Evolutionary conservation across 2,797 vertebrate species (phyloP).

Genomic region (Antennarius maculatus): DNA sequence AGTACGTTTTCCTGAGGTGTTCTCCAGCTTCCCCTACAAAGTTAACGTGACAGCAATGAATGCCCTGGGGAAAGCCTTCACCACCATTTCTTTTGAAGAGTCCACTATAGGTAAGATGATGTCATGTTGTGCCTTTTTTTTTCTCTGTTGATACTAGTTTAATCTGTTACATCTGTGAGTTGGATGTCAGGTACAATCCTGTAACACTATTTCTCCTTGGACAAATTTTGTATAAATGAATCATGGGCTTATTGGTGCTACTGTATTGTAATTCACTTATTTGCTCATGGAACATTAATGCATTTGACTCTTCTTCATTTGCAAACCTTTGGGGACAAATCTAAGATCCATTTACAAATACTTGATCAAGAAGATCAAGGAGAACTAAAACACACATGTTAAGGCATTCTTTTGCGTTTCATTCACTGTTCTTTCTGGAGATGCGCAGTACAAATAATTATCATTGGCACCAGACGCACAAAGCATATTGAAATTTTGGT

Average conservation of each 20-base stretch:
- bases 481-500: constrained; percentile 50
- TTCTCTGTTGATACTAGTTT: neutral
- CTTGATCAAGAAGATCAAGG: constrained; percentile 29
- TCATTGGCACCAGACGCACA: constrained; percentile 42
- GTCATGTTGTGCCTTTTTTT: constrained; percentile 1
- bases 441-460: constrained; percentile 40
- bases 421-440: constrained; percentile 50
- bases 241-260: constrained; percentile 1
- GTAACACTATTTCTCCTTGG: too few relatives aligned
- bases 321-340: constrained; percentile 23
- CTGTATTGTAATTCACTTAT: too few relatives aligned
- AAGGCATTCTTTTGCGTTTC: constrained; percentile 49
- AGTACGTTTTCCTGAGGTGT: constrained; percentile 92
- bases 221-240: constrained; percentile 2
- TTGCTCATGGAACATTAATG: too few relatives aligned
- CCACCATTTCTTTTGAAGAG: constrained; percentile 89
- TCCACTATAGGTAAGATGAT: constrained; percentile 87
- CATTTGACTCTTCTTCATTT: neutral
- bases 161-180: constrained; percentile 2
- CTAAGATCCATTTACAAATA: constrained; percentile 17
- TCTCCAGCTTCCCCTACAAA: constrained; percentile 91
- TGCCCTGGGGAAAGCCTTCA: constrained; percentile 87
- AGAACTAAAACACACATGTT: constrained; percentile 21
- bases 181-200: neutral
- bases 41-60: constrained; percentile 93